phyloP scores from a whole-genome alignment of 37 sponge, comb jelly and placozoan species.

The Diacarnus erythraeanus region DNA sequence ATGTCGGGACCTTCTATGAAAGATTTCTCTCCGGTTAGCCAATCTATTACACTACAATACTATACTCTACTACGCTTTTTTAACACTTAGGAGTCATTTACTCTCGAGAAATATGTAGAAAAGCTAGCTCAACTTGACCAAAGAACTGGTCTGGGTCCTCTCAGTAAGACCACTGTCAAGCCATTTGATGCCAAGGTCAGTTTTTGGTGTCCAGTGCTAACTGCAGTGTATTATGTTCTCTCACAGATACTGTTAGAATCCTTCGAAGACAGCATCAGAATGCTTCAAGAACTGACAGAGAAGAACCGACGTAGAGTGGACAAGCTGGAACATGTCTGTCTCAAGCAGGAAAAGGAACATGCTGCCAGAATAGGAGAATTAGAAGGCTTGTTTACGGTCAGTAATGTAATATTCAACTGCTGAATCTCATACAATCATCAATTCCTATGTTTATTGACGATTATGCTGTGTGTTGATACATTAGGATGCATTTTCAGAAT shows the following conservation, averaged over 20 bases:
- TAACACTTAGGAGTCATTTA: conserved; percentile 53
- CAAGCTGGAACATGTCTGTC: conserved; percentile 73
- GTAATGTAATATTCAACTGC: too few species aligned
- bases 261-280: conserved; percentile 54
- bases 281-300: conserved; percentile 59
- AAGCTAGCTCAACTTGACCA: conserved; percentile 57
- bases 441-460: not conserved
- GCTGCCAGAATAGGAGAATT: conserved; percentile 44
- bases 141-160: conserved; percentile 60
- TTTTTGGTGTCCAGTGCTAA: not conserved
- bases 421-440: not conserved
- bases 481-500: conserved; percentile 71
- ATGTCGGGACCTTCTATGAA: conserved; percentile 22
- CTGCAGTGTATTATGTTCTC: not conserved
- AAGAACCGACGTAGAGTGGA: conserved; percentile 69
- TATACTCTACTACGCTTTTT: not conserved
- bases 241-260: conserved; percentile 46
- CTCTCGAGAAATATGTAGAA: conserved; percentile 69
- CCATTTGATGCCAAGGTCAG: conserved; percentile 50
- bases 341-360: conserved; percentile 73
- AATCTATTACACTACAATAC: not conserved
- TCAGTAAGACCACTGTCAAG: conserved; percentile 37
- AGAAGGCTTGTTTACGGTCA: conserved; percentile 44
- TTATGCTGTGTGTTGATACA: conserved; percentile 5
- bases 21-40: conserved; percentile 74